These are phyloP conservation scores for Parotocinclus haroldoi DNA, from an alignment of 2,797 vertebrate species.

Conservation along the genomic window DNA sequence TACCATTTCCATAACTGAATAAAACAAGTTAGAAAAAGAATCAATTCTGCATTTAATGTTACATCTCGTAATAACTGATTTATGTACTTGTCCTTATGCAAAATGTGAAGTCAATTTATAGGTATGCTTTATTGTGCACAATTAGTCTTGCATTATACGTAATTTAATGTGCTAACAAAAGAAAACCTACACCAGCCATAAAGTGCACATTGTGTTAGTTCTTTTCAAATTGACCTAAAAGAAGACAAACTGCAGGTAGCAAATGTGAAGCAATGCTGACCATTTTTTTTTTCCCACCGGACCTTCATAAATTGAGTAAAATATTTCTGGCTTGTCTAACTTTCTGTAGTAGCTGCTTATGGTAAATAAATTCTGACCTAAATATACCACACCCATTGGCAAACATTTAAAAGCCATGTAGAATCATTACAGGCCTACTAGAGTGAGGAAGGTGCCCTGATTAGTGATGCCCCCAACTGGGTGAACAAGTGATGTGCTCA, in stretches of 20 bases:
- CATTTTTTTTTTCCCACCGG: no score
- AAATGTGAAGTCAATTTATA: no score
- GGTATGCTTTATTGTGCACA: no score
- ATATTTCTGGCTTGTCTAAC: neutral
- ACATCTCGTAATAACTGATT: no score
- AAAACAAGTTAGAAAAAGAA: no score
- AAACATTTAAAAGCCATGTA: slow-evolving; percentile 15
- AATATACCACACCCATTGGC: neutral
- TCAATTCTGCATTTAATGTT: no score
- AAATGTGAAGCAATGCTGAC: slow-evolving; percentile 4
- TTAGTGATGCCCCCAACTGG: no score
- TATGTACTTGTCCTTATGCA: no score
- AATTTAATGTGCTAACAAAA: slow-evolving; percentile 25
- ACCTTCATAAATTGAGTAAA: neutral
- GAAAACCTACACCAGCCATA: slow-evolving; percentile 12
- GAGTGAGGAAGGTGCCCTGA: no score
- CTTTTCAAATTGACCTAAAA: slow-evolving; percentile 7
- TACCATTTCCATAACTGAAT: no score
- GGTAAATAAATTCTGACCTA: neutral
- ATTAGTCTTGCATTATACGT: slow-evolving; percentile 18
- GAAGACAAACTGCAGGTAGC: slow-evolving; percentile 24
- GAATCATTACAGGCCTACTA: neutral
- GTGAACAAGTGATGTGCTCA: no score
- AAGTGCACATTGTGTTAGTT: slow-evolving; percentile 9
- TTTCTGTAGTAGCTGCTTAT: neutral